Base-by-base conservation (phyloP, 2,113 vertebrate genomes). In the rat (Rattus norvegicus) region DNA sequence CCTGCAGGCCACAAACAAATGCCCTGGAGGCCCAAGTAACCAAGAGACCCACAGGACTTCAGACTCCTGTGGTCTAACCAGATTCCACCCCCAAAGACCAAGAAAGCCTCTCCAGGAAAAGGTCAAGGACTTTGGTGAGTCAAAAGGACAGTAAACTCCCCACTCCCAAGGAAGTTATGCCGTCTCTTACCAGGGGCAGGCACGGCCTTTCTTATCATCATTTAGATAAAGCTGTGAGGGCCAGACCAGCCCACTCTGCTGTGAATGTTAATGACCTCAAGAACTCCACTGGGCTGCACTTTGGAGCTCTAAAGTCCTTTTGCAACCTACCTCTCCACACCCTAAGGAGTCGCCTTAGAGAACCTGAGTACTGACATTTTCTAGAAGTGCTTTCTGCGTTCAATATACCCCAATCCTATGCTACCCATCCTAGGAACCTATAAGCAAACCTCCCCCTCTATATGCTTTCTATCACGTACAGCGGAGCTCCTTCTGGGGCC, bases 11-110 rank as follows among this genome's bases (percentile, higher is more conserved):
- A 6, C 69, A 36, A 17, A 83, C 12, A 75, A 43, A 76, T 85
- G 4, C 33, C 75, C 14, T 52, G 2, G 36, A 59, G 49, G 16
- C 67, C 52, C 67, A 80, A 87, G 87, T 6, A 59, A 77, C 75
- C 70, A 67, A 72, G 67, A 36, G 9, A 28, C 10, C 69, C 61
- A 70, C 0, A 49, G 43, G 80, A 92, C 85, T 49, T 61, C 89
- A 94, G 12, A 43, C 72, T 43, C 75, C 75, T 92, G 86, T 80
- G 28, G 5, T 16, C 84, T 9, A 43, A 65, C 63, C 43, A 76
- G 69, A 93, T 90, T 94, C 39, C 5, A 88, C 52, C 33, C 22
- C 59, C 69, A 96, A 90, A 91, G 54, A 56, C 69, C 4, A 52
- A 43, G 88, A 69, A 4, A 30, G 73, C n/a, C 47, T n/a, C 33